Evolutionary conservation across 2,888 invertebrate genomes (phyloP).

Genomic region (Tupiocoris notatus): DNA sequence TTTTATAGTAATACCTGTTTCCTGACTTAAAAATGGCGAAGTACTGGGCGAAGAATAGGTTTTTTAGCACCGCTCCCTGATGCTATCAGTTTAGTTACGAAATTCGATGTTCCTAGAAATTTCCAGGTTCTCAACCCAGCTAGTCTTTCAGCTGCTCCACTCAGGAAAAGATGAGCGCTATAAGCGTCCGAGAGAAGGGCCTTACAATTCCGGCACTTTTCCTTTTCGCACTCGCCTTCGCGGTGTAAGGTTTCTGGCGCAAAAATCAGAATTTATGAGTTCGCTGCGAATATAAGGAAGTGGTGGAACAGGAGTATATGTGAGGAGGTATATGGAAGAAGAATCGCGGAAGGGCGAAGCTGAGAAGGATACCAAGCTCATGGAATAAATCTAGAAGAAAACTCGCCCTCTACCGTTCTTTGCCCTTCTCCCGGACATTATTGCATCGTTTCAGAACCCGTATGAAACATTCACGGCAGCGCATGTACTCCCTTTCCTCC

Average conservation of each 20-base stretch:
- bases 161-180: neutral
- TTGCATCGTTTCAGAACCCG: neutral
- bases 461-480: neutral
- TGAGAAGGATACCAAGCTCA: neutral
- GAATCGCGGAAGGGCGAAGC: neutral
- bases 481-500: neutral
- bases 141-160: too few species aligned
- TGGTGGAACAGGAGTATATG: neutral
- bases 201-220: neutral
- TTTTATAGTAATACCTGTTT: too few species aligned
- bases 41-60: too few species aligned
- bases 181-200: neutral
- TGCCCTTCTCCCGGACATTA: neutral
- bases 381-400: neutral
- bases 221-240: neutral
- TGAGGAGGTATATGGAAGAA: neutral
- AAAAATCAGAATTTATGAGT: neutral
- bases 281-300: neutral
- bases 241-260: neutral
- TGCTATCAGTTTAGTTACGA: too few species aligned
- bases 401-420: neutral
- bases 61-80: too few species aligned
- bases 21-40: too few species aligned
- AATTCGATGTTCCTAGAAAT: too few species aligned
- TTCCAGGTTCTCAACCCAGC: too few species aligned